Base-by-base conservation (phyloP, 2,797 vertebrate genomes). In the Euthynnus affinis region DNA sequence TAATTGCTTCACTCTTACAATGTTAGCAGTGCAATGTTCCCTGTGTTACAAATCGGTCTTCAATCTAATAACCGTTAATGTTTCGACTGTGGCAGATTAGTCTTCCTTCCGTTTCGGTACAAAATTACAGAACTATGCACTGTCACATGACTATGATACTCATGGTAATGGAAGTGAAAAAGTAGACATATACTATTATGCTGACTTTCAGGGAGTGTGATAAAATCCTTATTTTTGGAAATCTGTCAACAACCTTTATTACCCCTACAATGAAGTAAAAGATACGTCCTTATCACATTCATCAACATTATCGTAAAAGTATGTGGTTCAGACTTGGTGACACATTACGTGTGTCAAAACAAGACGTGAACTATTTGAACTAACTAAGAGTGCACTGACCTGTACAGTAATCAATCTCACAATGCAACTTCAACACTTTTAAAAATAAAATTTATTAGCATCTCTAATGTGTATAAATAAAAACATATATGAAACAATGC, bases 381-480 rank as follows among this genome's bases (percentile, higher is more conserved):
- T 20, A 18, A 49, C 8, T 49, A 1, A 6, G 46, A 20, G 25
- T 32, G 17, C 32, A 18, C 3, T 27, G 6, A 29, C 40, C 5
- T 7, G 4, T 22, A 34, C 9, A 22, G 32, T 7, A 29, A 23
- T 52, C 17, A 40, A 55, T 49, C 7, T 59, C 44, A 56, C 32
- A 75, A 78, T 58, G 37, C n/a, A 87, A 74, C 78, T 22, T 89
- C 64, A 88, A 87, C 96, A 96, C 91, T 96, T 96, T 96, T 95
- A 96, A 96, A 98, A 99, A 97, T 97, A 96, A 96, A 96, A 96
- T 96, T 96, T 96, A 97, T 96, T 96, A 95, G 94, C 95, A 94
- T 96, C 94, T 96, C 94, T 95, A 95, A 95, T 92, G 96, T 97
- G 96, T 96, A 97, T 96, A 98, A 97, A 97, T 96, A 97, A 96